These are phyloP conservation scores for Serinus canaria DNA, from an alignment of 2,113 vertebrate species.

Conservation along the genomic window DNA sequence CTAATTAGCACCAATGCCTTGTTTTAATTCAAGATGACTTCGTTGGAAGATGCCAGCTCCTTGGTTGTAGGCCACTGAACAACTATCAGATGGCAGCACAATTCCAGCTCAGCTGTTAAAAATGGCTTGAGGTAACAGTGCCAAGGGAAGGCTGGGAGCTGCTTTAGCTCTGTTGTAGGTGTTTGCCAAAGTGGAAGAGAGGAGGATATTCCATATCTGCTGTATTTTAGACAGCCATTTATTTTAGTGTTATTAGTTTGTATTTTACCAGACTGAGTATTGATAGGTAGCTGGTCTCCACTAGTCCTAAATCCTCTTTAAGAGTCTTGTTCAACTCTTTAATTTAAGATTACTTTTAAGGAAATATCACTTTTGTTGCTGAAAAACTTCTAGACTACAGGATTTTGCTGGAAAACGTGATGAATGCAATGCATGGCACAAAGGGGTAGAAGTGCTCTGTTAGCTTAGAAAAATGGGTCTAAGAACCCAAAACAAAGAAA, in stretches of 20 bases:
- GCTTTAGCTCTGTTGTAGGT: background rate
- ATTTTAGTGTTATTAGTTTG: background rate
- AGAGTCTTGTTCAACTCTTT: background rate
- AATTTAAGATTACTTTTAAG: background rate
- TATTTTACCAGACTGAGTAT: background rate
- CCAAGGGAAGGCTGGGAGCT: background rate
- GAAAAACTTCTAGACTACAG: background rate
- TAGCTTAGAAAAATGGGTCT: background rate
- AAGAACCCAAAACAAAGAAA: background rate
- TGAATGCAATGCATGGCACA: rapidly evolving
- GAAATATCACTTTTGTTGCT: background rate
- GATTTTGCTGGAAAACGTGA: background rate
- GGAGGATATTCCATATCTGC: background rate
- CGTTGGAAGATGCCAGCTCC: background rate
- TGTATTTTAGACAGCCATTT: background rate
- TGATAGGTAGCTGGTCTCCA: background rate
- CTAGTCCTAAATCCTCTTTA: background rate
- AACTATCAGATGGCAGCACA: background rate
- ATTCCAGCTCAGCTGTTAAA: background rate
- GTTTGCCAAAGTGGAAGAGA: background rate
- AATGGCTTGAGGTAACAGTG: background rate
- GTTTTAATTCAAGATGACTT: background rate
- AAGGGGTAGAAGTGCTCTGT: background rate
- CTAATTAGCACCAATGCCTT: background rate
- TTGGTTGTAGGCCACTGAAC: background rate